Evolutionary conservation across 2,113 vertebrate genomes (phyloP), one percentile per base, ranked within the genome.

Genomic region (Nycticorax nycticorax): DNA sequence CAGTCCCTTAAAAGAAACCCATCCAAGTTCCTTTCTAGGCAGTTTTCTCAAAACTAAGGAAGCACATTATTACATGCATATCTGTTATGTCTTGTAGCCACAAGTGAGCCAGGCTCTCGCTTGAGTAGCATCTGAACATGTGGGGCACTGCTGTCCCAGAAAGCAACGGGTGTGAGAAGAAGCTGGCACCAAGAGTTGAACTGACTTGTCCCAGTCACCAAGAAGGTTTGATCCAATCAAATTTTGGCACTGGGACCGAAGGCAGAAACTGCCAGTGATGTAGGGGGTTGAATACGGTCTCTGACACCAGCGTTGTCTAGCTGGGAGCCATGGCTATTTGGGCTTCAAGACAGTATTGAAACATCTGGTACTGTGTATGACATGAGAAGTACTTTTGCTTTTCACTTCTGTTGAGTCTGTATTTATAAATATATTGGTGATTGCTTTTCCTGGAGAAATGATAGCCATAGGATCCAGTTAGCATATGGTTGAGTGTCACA

Each of bases 1-100:
- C 85, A 94, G 14, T 50, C 78, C 50, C 32, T 88, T 82, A 24
- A 62, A 93, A 92, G 78, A 95, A 94, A 86, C 26, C 23, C 63
- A 28, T 94, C 92, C 85, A 92, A 74, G 33, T 92, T 94, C 55
- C 47, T 92, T 95, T 62, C 81, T 74, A 83, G 82, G 55, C 71
- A 86, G 37, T 80, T 92, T 77, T 93, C 57, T 93, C 32, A 55
- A 86, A 92, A 71, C 41, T 72, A n/a, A 63, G 53, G 56, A 39
- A 83, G 68, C 16, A 33, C 10, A 6, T 62, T 43, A 52, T 85
- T 75, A 4, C 43, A n/a, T 30, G 15, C 7, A 0, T 79, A 18
- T 47, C 66, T 92, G 16, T 82, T 82, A 14, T 9, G 41, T 39
- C 74, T 76, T 79, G 6, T 3, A 66, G 62, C 60, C 68, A 30